Base-by-base conservation (phyloP, 1,140 invertebrate genomes). In the Caenorhabditis inopinata region DNA sequence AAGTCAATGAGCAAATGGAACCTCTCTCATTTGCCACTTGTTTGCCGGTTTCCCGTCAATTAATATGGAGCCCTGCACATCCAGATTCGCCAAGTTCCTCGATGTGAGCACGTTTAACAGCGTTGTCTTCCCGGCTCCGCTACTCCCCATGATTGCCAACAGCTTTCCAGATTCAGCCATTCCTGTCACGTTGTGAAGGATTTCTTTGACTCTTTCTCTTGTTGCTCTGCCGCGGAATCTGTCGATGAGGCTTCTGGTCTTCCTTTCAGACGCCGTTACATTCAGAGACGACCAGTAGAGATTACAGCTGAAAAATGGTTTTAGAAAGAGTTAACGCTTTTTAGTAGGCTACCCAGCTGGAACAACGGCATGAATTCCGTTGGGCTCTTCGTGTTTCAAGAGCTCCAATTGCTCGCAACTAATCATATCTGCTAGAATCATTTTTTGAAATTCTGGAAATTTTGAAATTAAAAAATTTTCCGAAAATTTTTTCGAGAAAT, bases 71-170 rank as follows among this genome's bases (percentile, higher is more conserved):
- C 94, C 94, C 35, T 91, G 91, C n/a, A 94, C 90, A 0, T 91
- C 90, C 0, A 96, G 90, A 16, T 92, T 92, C 6, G 91, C 90
- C 5, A 93, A 92, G 83, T 91, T 91, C 4, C 94, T 91, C 88
- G 93, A 94, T 1, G 95, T 96, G 35, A 98, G 87, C 0, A 94
- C 92, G 89, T 98, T 98, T 46, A 98, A 89, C 0, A 98, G 91
- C 0, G 96, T 97, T 0, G 96, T 96, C 90, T 98, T 99, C 5
- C 96, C 96, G 0, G 96, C 94, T 0, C 96, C 96, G 27, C 94
- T 83, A 38, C 95, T 93, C 3, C 96, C 96, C 93, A 98, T 93
- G 25, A 97, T 93, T 2, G 95, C 95, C 75, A 97, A 88, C 25
- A 97, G 89, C 88, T 96, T 94, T 3, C 95, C 95, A 5, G 95